Conservation (phyloP, 2,888 invertebrate genomes). For the Drosophila mimica region DNA sequence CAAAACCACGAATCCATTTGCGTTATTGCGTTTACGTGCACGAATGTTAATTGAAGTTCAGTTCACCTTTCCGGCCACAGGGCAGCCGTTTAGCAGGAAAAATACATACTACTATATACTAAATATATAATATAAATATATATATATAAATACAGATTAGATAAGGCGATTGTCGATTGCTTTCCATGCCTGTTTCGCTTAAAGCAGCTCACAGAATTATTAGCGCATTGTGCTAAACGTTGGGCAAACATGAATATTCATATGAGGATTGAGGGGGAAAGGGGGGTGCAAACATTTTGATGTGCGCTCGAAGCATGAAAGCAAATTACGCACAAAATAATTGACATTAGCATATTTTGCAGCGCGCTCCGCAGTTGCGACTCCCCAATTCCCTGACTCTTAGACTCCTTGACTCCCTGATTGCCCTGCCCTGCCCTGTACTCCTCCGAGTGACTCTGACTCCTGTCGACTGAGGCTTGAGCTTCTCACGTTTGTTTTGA, state of each 20-base stretch:
- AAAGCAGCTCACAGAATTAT: slow-evolving; percentile 48
- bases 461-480: slow-evolving; percentile 6
- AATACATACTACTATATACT: slow-evolving; percentile 1
- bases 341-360: slow-evolving; percentile 76
- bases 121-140: slow-evolving; percentile 7
- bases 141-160: slow-evolving; percentile 63
- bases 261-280: slow-evolving; percentile 35
- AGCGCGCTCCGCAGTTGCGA: slow-evolving; percentile 6
- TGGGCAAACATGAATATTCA: slow-evolving; percentile 65
- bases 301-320: slow-evolving; percentile 72
- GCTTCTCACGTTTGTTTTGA: slow-evolving; percentile 33
- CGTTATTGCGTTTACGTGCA: slow-evolving; percentile 80
- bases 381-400: not conserved
- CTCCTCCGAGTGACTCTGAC: not conserved
- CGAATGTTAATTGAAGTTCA: slow-evolving; percentile 77
- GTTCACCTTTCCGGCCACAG: slow-evolving; percentile 37
- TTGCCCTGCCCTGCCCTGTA: not conserved
- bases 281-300: slow-evolving; percentile 38
- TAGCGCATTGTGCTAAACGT: slow-evolving; percentile 39
- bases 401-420: not conserved
- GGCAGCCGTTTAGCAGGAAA: slow-evolving; percentile 8
- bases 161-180: slow-evolving; percentile 55
- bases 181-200: slow-evolving; percentile 39
- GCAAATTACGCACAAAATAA: slow-evolving; percentile 80
- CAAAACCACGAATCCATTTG: slow-evolving; percentile 74